Conservation (phyloP, 2,888 invertebrate genomes). For the Gerosis bhagava region DNA sequence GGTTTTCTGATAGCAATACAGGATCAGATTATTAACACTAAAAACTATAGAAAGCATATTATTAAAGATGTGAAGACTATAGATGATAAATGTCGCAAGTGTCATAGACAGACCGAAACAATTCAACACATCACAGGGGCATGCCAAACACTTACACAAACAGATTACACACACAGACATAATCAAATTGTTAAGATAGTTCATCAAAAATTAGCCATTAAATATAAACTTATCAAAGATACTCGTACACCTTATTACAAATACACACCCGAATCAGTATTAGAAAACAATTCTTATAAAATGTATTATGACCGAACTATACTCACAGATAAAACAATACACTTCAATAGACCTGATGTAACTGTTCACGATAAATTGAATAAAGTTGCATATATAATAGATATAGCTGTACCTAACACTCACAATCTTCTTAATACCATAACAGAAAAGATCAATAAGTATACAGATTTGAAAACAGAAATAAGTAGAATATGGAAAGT, state of each 20-base stretch:
- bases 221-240: constrained; percentile 4
- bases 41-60: constrained; percentile 29
- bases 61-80: constrained; percentile 16
- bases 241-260: constrained; percentile 18
- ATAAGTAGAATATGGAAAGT: too few species aligned
- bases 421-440: too few species aligned
- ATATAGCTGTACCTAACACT: too few species aligned
- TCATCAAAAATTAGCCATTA: constrained; percentile 18
- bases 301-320: constrained; percentile 24
- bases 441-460: too few species aligned
- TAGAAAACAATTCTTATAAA: constrained; percentile 8
- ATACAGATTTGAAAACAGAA: too few species aligned
- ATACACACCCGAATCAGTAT: constrained; percentile 8
- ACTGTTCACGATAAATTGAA: constrained; percentile 1
- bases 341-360: constrained; percentile 8
- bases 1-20: constrained; percentile 40
- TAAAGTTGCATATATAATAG: constrained; percentile 4
- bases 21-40: constrained; percentile 41
- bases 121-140: constrained; percentile 30
- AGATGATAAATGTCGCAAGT: constrained; percentile 27
- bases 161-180: too few species aligned
- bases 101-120: constrained; percentile 18
- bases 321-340: constrained; percentile 10
- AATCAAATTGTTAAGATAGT: constrained; percentile 24
- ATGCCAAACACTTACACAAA: constrained; percentile 25